Conservation (phyloP, 2,888 invertebrate genomes). For the Pilophorus perplexus region DNA sequence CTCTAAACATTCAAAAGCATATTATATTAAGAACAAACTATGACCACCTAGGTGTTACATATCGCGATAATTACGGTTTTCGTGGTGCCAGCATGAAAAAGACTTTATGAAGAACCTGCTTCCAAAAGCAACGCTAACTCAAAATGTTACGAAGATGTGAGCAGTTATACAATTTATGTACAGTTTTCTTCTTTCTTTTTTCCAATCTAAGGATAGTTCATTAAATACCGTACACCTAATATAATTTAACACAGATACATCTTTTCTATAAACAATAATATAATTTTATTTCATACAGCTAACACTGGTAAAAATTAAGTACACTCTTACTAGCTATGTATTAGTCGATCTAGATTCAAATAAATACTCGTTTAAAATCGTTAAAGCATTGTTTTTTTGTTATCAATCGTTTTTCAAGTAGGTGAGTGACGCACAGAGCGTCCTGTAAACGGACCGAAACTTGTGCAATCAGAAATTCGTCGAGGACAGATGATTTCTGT, state of each 20-base stretch:
- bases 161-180: constrained; percentile 39
- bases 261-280: constrained; percentile 42
- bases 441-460: constrained; percentile 1
- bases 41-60: constrained; percentile 11
- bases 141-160: constrained; percentile 33
- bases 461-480: neutral
- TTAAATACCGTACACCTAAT: constrained; percentile 45
- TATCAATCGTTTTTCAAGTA: too few species aligned
- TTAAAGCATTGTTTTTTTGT: constrained; percentile 33
- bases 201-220: constrained; percentile 22
- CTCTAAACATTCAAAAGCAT: constrained; percentile 38
- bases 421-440: constrained; percentile 14
- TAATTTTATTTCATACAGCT: constrained; percentile 38
- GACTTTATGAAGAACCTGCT: constrained; percentile 5
- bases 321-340: constrained; percentile 37
- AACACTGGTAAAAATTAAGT: constrained; percentile 47
- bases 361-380: constrained; percentile 34
- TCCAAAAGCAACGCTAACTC: constrained; percentile 25
- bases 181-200: constrained; percentile 23
- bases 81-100: neutral
- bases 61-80: constrained; percentile 13
- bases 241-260: constrained; percentile 46
- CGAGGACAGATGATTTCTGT: constrained; percentile 36
- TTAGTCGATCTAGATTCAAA: constrained; percentile 42
- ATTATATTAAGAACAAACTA: constrained; percentile 25